A percentile compares a stretch with the other conserved stretches of the same genome.
Conservation (phyloP, 2,888 invertebrate genomes). For the Sesia bembeciformis region DNA sequence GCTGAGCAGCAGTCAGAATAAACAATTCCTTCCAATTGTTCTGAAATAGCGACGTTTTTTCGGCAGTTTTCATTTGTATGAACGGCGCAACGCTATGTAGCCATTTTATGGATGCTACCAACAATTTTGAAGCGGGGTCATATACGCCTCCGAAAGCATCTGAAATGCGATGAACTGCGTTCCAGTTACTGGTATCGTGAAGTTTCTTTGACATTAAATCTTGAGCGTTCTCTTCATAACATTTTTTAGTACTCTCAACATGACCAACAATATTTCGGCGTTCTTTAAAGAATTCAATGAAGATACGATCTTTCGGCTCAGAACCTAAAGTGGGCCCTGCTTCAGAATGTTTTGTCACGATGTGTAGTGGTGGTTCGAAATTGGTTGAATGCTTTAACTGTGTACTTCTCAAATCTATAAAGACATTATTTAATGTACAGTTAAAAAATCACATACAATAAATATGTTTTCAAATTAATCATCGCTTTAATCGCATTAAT, state of each 20-base stretch:
- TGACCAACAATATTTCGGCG: conserved; percentile 17
- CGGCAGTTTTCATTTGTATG: conserved; percentile 75
- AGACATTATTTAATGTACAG: neutral
- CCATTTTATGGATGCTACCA: conserved; percentile 88
- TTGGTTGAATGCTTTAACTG: conserved; percentile 22
- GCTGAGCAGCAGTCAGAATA: conserved; percentile 87
- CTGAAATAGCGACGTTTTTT: conserved; percentile 83
- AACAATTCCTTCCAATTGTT: conserved; percentile 90
- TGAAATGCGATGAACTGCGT: neutral
- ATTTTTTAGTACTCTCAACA: conserved; percentile 17
- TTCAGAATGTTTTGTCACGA: conserved; percentile 26
- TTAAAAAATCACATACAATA: no score
- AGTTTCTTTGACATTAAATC: neutral
- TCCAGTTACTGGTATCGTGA: neutral
- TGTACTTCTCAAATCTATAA: conserved; percentile 20
- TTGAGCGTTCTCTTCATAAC: neutral
- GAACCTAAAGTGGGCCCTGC: conserved; percentile 3
- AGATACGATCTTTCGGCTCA: conserved; percentile 10
- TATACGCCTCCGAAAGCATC: conserved; percentile 45
- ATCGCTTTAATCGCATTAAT: no score
- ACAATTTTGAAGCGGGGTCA: conserved; percentile 82
- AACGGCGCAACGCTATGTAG: conserved; percentile 85
- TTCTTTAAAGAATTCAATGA: conserved; percentile 16
- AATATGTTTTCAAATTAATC: no score
- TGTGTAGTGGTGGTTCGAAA: conserved; percentile 41